Base-by-base conservation (phyloP, 2,888 invertebrate genomes). In the Drosophila tripunctata region DNA sequence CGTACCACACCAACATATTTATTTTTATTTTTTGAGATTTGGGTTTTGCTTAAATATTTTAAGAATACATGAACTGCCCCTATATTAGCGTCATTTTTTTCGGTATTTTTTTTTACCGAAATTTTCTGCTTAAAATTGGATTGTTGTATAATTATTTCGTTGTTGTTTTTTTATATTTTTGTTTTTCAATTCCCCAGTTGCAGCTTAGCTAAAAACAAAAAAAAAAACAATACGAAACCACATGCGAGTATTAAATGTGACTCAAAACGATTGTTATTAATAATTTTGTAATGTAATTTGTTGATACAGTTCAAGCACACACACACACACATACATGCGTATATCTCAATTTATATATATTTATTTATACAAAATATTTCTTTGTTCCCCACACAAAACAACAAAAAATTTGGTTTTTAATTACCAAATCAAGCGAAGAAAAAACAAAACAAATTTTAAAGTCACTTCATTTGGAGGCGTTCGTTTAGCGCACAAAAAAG, bases 231-330 rank as follows among this genome's bases (percentile, higher is more conserved):
- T 22, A 36, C 15, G 8, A 33, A 64, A 64, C 56, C 64, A 36
- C 70, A 57, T 6, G 24, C 3, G 33, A 35, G n/a, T 33, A 43
- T 51, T 43, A 10, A 50, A 50, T 22, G 17, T 12, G 47, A 56
- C 45, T 30, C 56, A 56, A 55, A 52, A 4, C 30, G 14, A 15
- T 41, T 31, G 31, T 52, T 30, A 52, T 52, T 52, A 52, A 52
- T 52, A 52, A 51, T 14, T 30, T 30, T 30, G 21, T 19, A 19
- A 41, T 41, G 38, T 52, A 52, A 52, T 40, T 41, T 41, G 21
- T 51, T 48, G 33, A 48, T 36, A 27, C 24, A 48, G 10, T 33
- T 33, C 15, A 15, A 14, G 10, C 17, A 36, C 17, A 19, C 10
- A 38, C 21, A 41, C 21, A 8, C 3, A 8, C 24, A 27, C 14